Conservation (phyloP, 1,140 invertebrate species). For the Caligus rogercresseyi region DNA sequence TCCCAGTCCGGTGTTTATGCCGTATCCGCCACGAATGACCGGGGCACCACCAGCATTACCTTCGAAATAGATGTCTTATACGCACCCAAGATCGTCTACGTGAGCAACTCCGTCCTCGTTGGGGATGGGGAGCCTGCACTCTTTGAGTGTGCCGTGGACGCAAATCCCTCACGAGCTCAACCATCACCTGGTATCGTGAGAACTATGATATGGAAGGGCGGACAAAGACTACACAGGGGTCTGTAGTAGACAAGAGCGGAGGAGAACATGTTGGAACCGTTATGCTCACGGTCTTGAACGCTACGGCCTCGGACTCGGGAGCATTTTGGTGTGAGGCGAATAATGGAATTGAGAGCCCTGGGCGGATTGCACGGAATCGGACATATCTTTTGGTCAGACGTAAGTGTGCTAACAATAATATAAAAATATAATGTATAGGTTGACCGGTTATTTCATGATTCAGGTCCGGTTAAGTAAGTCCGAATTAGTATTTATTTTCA, state of each 20-base stretch:
- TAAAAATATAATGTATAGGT: too few relatives aligned
- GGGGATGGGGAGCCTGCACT: conserved; percentile 9
- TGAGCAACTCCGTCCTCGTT: conserved; percentile 3
- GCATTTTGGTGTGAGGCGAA: conserved; percentile 13
- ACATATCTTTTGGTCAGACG: conserved; percentile 3
- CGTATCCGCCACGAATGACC: conserved; percentile 5
- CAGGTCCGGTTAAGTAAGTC: too few relatives aligned
- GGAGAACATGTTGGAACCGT: conserved; percentile 4
- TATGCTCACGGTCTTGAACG: conserved; percentile 9
- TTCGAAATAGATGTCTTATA: conserved; percentile 14
- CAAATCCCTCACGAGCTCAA: background rate
- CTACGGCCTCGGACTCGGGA: conserved; percentile 1
- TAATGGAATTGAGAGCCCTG: conserved; percentile 7
- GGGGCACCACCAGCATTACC: background rate
- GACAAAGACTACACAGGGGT: conserved; percentile 13
- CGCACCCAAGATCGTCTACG: conserved; percentile 5
- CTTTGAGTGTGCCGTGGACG: conserved; percentile 15
- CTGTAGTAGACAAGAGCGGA: background rate
- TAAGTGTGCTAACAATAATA: too few relatives aligned
- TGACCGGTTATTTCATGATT: too few relatives aligned
- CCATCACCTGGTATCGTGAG: background rate
- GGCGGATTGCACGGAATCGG: background rate
- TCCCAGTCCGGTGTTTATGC: background rate
- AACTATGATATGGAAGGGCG: conserved; percentile 1
- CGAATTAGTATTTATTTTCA: too few relatives aligned